Conservation (phyloP, 2,888 invertebrate species). For the Drosophila pseudotalamancana region DNA sequence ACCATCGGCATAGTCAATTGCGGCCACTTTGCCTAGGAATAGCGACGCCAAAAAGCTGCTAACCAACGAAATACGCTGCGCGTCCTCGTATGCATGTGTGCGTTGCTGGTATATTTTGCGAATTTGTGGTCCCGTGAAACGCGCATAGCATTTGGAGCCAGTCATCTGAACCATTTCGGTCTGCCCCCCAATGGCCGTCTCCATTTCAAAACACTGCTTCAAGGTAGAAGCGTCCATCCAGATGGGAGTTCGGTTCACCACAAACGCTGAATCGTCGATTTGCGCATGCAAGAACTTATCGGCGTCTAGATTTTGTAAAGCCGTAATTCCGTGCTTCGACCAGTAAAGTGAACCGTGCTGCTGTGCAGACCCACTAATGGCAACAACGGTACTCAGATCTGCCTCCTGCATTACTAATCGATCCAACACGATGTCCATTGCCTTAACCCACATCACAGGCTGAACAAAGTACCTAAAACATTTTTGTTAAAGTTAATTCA, state of each 20-base stretch:
- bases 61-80: conserved; percentile 95
- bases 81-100: conserved; percentile 89
- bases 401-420: conserved; percentile 92
- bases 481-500: conserved; percentile 63
- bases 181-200: conserved; percentile 90
- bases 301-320: conserved; percentile 88
- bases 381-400: conserved; percentile 92
- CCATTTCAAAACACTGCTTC: conserved; percentile 87
- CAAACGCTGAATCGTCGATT: conserved; percentile 90
- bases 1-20: conserved; percentile 96
- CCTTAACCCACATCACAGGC: conserved; percentile 97
- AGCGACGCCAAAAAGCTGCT: conserved; percentile 96
- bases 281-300: conserved; percentile 93
- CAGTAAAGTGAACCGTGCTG: conserved; percentile 99
- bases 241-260: conserved; percentile 92
- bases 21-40: conserved; percentile 93
- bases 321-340: conserved; percentile 90
- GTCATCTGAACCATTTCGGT: conserved; percentile 82
- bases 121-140: conserved; percentile 97
- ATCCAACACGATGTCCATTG: conserved; percentile 95
- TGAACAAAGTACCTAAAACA: conserved; percentile 89
- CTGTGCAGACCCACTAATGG: conserved; percentile 96
- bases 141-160: conserved; percentile 84
- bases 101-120: conserved; percentile 92
- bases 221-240: conserved; percentile 95